Evolutionary conservation across 2,113 vertebrate genomes (phyloP), one percentile per base, ranked within the genome.

Genomic region (Phaethornis superciliosus): DNA sequence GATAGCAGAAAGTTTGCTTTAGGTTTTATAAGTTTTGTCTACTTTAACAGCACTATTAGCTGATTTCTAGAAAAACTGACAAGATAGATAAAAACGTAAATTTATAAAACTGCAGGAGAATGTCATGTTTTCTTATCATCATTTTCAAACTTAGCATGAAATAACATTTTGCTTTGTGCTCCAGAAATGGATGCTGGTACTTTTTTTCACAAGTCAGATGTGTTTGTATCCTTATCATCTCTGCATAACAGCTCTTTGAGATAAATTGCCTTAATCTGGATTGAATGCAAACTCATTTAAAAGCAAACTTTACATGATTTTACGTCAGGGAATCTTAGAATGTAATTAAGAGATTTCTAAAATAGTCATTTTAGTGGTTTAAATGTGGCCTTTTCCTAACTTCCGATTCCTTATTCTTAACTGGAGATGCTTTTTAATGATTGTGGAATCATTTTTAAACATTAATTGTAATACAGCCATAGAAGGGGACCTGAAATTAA

Each of bases 31-130:
- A 46, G 18, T 82, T 77, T 95, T 93, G 72, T 87, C 86, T 90
- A 86, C 86, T 72, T 95, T 96, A 92, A 85, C 82, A 91, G 74
- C 60, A 93, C 81, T 92, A 81, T 92, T 93, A 91, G 71, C 72
- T 90, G 81, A 94, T 94, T 92, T 86, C 78, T 93, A 62, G 62
- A 59, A 49, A 85, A 95, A 96, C 18, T 47, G 47, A 21, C 19
- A 54, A 23, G n/a, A 89, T 60, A 77, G 65, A 88, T 81, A 62
- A 56, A 58, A 78, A 77, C 46, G 55, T 78, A 82, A 74, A 72
- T 75, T 72, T 76, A 62, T 22, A 77, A 88, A 86, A 83, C 86
- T 95, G 42, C 62, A 76, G 68, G 79, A 92, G 70, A 85, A 94
- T 86, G 28, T 51, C 55, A 55, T 83, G 51, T 42, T 79, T 92